A percentile compares a stretch with the other conserved stretches of the same genome.
phyloP scores from a whole-genome alignment of 30 jellyfish, hydroid and myxozoan genomes.

The Aurelia aurita complex sp. Pacific region DNA sequence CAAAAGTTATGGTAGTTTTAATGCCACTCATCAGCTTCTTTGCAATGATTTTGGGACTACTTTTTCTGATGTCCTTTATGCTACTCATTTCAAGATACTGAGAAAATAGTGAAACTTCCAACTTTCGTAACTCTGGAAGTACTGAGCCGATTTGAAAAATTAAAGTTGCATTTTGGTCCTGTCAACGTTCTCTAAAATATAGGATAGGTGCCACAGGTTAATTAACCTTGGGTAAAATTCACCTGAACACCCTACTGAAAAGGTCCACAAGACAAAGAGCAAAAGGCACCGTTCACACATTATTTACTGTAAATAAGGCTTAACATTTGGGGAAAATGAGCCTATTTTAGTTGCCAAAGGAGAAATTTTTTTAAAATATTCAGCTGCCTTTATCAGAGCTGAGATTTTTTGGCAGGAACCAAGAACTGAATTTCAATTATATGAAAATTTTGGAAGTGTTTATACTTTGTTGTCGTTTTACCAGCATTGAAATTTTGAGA shows the following conservation, averaged over 20 bases:
- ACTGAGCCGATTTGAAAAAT: conserved; percentile 8
- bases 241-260: background rate
- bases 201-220: background rate
- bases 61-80: background rate
- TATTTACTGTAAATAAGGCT: no score
- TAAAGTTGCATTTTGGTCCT: background rate
- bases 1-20: background rate
- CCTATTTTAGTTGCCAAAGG: background rate
- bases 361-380: no score
- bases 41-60: background rate
- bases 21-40: background rate
- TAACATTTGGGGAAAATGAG: background rate
- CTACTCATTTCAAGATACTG: background rate
- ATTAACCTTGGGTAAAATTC: background rate
- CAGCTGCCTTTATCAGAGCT: no score
- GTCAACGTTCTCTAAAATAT: background rate
- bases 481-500: no score
- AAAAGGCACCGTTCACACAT: no score
- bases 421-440: no score
- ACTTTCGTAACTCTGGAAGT: background rate
- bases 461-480: no score
- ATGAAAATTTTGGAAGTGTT: no score
- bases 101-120: background rate
- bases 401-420: no score
- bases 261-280: no score